Base-by-base conservation (phyloP, 2,113 vertebrate species). In the Macrotus californicus region DNA sequence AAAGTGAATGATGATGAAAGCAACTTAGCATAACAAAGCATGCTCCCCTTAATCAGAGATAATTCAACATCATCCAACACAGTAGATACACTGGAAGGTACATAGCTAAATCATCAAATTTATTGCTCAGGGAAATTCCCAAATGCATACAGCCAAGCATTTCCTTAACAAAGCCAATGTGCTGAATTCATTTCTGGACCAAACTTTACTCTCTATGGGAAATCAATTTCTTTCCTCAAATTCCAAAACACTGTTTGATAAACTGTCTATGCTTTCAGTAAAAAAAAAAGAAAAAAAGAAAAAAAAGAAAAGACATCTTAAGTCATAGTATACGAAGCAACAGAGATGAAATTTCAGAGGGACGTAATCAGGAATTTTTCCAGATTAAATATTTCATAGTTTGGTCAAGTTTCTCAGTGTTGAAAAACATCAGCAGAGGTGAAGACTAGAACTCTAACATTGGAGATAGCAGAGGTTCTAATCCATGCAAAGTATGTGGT, bases 111-210 rank as follows among this genome's bases (percentile, higher is more conserved):
- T 91, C 94, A 89, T 87, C 84, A 84, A 95, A 95, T 87, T 92
- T 94, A 96, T 85, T 89, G 72, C 84, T 96, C 66, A 88, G 59
- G 29, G 79, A 92, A 76, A 81, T 77, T 96, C 90, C 92, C 92
- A 81, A 48, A 70, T 52, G 81, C 48, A 96, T 87, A 80, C 26
- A 67, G 59, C 22, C 76, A 95, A 95, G 50, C 46, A 92, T 67
- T 96, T 95, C 46, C 48, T 87, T 82, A 94, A 80, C 82, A 90
- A 92, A 59, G 81, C 41, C 94, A 94, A 90, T 77, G 85, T 46
- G 61, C 90, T 95, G 95, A 90, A 96, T 96, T 94, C 94, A 93
- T 85, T 96, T 93, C 95, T 94, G 94, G 84, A 94, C 70, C 64
- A 86, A 67, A 94, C 87, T 92, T 94, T 61, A 72, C 67, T 96